Evolutionary conservation across 2,888 invertebrate species (phyloP).

Genomic region (Morpho helenor): DNA sequence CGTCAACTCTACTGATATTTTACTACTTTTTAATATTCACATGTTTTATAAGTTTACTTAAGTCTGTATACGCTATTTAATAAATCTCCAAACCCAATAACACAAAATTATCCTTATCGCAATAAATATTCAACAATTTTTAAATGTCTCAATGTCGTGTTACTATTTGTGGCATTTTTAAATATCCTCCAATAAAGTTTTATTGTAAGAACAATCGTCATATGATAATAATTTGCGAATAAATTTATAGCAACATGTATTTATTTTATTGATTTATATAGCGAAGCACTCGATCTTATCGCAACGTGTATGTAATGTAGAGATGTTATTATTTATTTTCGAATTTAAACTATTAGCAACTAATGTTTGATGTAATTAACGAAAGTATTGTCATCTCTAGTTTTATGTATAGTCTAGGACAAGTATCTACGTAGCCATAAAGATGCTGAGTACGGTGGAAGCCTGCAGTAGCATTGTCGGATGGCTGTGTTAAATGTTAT

Average conservation of each 20-base stretch:
- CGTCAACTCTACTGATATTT: too few species aligned
- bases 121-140: conserved; percentile 34
- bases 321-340: conserved; percentile 6
- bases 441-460: too few species aligned
- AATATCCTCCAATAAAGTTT: too few species aligned
- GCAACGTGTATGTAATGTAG: conserved; percentile 1
- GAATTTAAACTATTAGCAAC: conserved; percentile 33
- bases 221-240: neutral
- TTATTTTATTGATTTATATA: neutral
- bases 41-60: too few species aligned
- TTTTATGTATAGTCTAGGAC: conserved; percentile 38
- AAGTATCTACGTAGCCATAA: too few species aligned
- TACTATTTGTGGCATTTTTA: conserved; percentile 19
- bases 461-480: conserved; percentile 42
- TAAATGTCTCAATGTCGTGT: conserved; percentile 60
- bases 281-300: conserved; percentile 4
- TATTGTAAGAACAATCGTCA: too few species aligned
- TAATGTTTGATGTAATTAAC: conserved; percentile 42
- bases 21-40: too few species aligned
- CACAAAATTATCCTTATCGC: neutral
- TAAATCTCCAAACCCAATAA: neutral
- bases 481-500: conserved; percentile 58
- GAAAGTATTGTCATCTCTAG: conserved; percentile 48
- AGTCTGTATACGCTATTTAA: too few species aligned
- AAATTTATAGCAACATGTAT: conserved; percentile 4